Percentiles rank a stretch among this genome's conserved stretches.
phyloP scores from a whole-genome alignment of 1,140 invertebrate genomes.

The Radopholus similis region DNA sequence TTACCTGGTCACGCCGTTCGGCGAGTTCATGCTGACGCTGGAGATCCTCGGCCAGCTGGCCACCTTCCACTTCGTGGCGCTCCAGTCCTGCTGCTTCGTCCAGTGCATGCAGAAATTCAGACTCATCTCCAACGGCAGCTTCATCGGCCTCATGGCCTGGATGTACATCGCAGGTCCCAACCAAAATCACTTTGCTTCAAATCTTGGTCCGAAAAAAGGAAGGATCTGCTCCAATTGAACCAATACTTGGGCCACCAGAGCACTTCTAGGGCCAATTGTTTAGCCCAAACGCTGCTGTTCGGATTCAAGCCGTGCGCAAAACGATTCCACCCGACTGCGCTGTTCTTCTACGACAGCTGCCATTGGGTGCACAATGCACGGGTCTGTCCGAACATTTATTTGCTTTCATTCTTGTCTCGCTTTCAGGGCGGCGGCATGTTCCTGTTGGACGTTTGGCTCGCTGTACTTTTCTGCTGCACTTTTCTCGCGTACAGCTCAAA shows the following conservation, averaged over 20 bases:
- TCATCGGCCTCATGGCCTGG: background rate
- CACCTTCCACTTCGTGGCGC: conserved; percentile 4
- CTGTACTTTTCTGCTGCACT: background rate
- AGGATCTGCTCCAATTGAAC: background rate
- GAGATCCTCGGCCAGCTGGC: conserved; percentile 1
- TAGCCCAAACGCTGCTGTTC: background rate
- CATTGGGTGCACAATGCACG: background rate
- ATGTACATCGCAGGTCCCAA: background rate
- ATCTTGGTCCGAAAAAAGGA: background rate
- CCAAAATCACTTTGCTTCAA: background rate
- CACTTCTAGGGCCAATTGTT: background rate
- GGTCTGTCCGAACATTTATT: no score
- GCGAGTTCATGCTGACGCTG: background rate
- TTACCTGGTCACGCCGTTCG: background rate
- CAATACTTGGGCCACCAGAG: background rate
- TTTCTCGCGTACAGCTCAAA: background rate
- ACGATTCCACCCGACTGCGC: background rate
- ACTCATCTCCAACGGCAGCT: background rate
- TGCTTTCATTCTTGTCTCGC: no score
- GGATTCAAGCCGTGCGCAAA: background rate
- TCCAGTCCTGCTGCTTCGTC: background rate
- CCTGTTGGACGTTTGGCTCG: background rate
- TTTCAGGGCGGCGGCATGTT: background rate
- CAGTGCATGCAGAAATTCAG: background rate
- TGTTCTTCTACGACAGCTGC: background rate